Evolutionary conservation across 2,797 vertebrate genomes (phyloP), one percentile per base, ranked within the genome.

Genomic region (Todus mexicanus): DNA sequence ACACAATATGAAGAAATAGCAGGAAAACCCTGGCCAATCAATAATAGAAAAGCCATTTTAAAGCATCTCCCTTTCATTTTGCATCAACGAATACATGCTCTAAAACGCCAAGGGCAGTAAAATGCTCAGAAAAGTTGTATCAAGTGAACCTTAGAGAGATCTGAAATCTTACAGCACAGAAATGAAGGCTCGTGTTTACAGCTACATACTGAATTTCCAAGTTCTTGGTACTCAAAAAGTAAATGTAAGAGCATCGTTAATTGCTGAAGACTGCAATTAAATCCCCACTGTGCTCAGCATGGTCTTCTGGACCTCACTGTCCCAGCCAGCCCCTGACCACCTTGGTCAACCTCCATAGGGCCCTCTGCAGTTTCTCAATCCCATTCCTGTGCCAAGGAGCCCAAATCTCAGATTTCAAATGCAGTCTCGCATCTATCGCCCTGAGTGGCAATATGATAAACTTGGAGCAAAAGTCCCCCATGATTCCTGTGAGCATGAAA

Each of bases 1-100:
- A 71, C 27, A 93, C 18, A 79, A 18, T 47, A 65, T 19, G 70
- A 91, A 95, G 57, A 87, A 91, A 84, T 37, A 79, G 8, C 45
- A 71, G 33, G 69, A 87, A 89, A 81, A 83, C 65, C 57, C 48
- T 72, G 66, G 40, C 50, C 70, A 69, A 38, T 45, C 89, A 59
- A 18, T 81, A 91, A 75, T 5, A 85, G 51, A 89, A 76, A 81
- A 72, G 35, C n/a, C 4, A 82, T 66, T 79, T 60, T 48, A 81
- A 93, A 90, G 43, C 20, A 82, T 33, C 64, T 56, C 15, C 15
- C 8, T 83, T 72, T 65, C 31, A 70, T 43, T 73, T 42, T 72
- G 29, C 17, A 83, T 33, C 23, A 74, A 85, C 19, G 59, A 60
- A 84, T 15, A 27, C 17, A 73, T 6, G 11, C 64, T 33, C 26